Evolutionary conservation across 2,113 vertebrate species (phyloP).

Genomic region (Acanthochromis polyacanthus): DNA sequence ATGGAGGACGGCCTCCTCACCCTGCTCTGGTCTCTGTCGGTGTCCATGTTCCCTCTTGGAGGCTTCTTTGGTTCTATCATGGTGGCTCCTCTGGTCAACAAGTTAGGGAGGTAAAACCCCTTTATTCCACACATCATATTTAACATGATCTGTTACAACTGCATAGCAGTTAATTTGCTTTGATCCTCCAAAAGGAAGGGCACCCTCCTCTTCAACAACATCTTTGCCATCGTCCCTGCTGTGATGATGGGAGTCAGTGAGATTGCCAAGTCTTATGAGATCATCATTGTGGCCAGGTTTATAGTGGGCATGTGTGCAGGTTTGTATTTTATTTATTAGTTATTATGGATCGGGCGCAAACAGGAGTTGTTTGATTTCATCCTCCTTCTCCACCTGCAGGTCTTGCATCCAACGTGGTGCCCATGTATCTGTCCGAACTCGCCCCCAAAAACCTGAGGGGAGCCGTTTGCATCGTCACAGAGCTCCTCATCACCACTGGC

Average conservation of each 20-base stretch:
- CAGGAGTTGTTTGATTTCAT: neutral
- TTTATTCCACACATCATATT: neutral
- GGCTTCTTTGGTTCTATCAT: slow-evolving; percentile 93
- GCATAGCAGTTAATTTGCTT: neutral
- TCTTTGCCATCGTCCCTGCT: slow-evolving; percentile 92
- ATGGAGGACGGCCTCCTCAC: slow-evolving; percentile 78
- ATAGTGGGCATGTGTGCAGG: slow-evolving; percentile 95
- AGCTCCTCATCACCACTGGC: slow-evolving; percentile 94
- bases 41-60: slow-evolving; percentile 94
- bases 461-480: slow-evolving; percentile 88
- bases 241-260: slow-evolving; percentile 93
- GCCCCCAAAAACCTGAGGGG: slow-evolving; percentile 93
- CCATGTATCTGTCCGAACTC: slow-evolving; percentile 96
- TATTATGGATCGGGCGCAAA: neutral
- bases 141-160: neutral
- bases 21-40: slow-evolving; percentile 92
- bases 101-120: slow-evolving; percentile 87
- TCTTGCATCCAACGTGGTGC: slow-evolving; percentile 94
- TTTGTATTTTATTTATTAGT: slow-evolving; percentile 27
- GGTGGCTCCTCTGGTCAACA: slow-evolving; percentile 91
- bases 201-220: slow-evolving; percentile 94
- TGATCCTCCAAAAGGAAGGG: slow-evolving; percentile 87
- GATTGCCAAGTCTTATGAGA: slow-evolving; percentile 87
- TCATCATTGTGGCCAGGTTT: slow-evolving; percentile 90
- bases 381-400: slow-evolving; percentile 78